Conservation (phyloP, 2,797 vertebrate genomes). For the Huso huso region DNA sequence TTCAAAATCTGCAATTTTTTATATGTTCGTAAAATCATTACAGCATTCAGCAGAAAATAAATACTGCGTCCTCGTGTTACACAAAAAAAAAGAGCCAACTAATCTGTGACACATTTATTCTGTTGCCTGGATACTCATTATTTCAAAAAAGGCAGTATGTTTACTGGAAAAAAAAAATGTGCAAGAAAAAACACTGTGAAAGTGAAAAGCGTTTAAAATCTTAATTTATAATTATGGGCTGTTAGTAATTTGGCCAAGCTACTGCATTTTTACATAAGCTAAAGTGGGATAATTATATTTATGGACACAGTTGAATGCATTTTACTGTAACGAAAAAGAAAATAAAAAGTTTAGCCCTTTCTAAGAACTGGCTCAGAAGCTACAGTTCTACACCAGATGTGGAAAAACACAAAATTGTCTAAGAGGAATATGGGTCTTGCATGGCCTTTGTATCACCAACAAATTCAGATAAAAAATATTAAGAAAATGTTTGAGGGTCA, state of each 20-base stretch:
- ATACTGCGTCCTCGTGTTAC: conserved; percentile 2
- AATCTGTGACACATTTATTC: conserved; percentile 48
- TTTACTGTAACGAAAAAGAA: conserved; percentile 38
- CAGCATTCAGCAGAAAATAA: conserved; percentile 40
- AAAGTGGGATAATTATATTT: conserved; percentile 55
- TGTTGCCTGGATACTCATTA: conserved; percentile 50
- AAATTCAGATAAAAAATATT: no score
- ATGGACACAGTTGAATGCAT: conserved; percentile 46
- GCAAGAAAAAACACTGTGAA: conserved; percentile 55
- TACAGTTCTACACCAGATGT: conserved; percentile 20
- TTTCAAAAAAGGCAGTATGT: conserved; percentile 37
- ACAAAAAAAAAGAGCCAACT: conserved; percentile 16
- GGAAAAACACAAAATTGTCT: conserved; percentile 5
- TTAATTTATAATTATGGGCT: conserved; percentile 62
- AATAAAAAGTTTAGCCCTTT: conserved; percentile 17
- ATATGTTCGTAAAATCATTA: conserved; percentile 37
- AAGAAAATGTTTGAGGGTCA: no score
- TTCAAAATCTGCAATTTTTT: conserved; percentile 29
- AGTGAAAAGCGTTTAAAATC: conserved; percentile 56
- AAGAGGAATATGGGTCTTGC: no score
- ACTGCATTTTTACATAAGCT: conserved; percentile 58
- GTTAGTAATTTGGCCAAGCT: conserved; percentile 68
- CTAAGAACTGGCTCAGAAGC: conserved; percentile 7
- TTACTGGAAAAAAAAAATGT: conserved; percentile 50
- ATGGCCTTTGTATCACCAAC: no score